Evolutionary conservation across 2,797 vertebrate genomes (phyloP).

Genomic region (Okamejei kenojei): DNA sequence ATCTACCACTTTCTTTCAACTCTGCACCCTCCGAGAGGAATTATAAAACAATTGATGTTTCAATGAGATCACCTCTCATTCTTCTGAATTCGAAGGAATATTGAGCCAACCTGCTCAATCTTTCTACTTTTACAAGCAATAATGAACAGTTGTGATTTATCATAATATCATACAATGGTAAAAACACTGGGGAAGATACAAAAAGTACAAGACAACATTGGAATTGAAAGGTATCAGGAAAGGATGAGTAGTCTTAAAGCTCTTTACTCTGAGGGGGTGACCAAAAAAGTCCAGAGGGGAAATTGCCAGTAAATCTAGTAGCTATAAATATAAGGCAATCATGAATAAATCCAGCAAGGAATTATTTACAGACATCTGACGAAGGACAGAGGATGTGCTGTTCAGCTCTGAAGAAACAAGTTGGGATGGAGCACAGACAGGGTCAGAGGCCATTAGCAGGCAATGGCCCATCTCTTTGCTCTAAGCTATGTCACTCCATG

Average conservation of each 20-base stretch:
- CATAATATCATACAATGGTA: background rate
- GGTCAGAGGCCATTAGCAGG: background rate
- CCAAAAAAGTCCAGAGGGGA: background rate
- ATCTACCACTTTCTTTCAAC: too few relatives aligned
- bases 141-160: background rate
- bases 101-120: too few relatives aligned
- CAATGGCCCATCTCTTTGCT: background rate
- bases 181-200: background rate
- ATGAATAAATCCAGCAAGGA: background rate
- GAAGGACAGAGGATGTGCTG: background rate
- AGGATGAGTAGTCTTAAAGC: too few relatives aligned
- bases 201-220: too few relatives aligned
- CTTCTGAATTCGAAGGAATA: too few relatives aligned
- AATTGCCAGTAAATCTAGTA: background rate
- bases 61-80: too few relatives aligned
- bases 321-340: background rate
- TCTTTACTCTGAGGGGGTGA: too few relatives aligned
- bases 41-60: too few relatives aligned
- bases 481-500: background rate
- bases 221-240: too few relatives aligned
- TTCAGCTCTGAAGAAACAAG: background rate
- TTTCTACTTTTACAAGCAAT: too few relatives aligned
- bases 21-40: too few relatives aligned
- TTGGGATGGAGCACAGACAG: background rate
- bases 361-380: background rate